These are phyloP conservation scores for Tribolium castaneum DNA, from an alignment of 1,140 invertebrate species.

Conservation along the genomic window DNA sequence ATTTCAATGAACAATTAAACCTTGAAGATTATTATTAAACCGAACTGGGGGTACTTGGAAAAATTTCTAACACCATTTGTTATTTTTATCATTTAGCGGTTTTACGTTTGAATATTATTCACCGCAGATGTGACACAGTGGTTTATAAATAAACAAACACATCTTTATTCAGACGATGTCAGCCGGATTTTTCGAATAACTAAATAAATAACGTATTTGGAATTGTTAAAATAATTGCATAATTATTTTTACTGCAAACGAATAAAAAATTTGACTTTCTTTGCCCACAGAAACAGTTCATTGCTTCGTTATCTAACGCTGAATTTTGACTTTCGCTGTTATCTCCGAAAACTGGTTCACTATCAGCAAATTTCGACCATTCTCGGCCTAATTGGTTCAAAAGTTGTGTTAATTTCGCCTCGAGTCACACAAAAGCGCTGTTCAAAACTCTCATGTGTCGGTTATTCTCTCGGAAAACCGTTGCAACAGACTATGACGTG, in stretches of 20 bases:
- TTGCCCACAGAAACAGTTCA: not conserved
- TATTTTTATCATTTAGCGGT: not conserved
- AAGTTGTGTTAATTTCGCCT: not conserved
- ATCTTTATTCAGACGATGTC: not conserved
- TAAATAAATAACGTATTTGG: no score
- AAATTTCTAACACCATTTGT: not conserved
- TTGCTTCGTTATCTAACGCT: not conserved
- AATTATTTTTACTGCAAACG: not conserved
- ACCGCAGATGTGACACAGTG: not conserved
- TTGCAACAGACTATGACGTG: conserved; percentile 44
- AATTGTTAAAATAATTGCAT: not conserved
- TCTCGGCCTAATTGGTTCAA: not conserved
- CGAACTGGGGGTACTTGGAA: not conserved
- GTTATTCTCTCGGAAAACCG: conserved; percentile 25
- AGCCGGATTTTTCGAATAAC: no score
- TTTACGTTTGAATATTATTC: not conserved
- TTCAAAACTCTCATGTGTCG: not conserved
- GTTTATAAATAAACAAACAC: not conserved
- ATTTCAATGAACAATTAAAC: not conserved
- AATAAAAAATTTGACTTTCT: not conserved
- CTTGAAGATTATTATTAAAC: not conserved
- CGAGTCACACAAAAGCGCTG: not conserved
- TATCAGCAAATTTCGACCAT: not conserved
- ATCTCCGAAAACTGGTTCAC: not conserved
- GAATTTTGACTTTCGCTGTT: not conserved